Percentiles rank a stretch among this genome's conserved stretches.
Conservation (phyloP, 2,888 invertebrate species). For the Eucriotettix oculatus region DNA sequence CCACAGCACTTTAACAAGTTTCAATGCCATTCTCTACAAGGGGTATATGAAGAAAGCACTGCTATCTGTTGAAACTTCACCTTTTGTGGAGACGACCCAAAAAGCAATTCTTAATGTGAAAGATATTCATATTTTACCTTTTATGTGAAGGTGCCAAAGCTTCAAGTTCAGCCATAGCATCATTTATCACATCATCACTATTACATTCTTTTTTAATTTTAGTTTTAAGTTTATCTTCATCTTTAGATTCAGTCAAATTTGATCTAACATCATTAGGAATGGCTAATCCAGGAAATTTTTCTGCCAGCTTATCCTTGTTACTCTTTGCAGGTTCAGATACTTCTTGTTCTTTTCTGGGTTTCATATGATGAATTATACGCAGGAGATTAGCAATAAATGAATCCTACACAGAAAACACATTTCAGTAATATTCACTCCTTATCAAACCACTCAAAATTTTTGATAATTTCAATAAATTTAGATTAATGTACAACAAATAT, state of each 20-base stretch:
- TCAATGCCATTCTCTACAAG: no score
- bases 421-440: no score
- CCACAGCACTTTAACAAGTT: no score
- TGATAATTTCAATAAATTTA: no score
- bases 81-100: no score
- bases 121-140: background rate
- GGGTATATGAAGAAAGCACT: no score
- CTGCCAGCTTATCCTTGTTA: conserved; percentile 37
- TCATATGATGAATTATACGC: conserved; percentile 92
- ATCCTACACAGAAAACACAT: conserved; percentile 35
- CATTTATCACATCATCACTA: conserved; percentile 40
- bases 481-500: no score
- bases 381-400: conserved; percentile 86
- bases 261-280: conserved; percentile 55
- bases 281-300: conserved; percentile 65
- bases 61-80: no score
- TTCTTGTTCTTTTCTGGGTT: conserved; percentile 30
- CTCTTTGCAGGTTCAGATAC: conserved; percentile 21
- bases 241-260: conserved; percentile 19
- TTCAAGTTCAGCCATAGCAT: conserved; percentile 73
- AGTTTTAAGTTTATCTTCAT: conserved; percentile 19
- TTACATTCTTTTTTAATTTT: conserved; percentile 19
- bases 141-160: conserved; percentile 54
- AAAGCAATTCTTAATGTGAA: no score
- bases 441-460: no score